phyloP scores from a whole-genome alignment of 2,888 invertebrate species.

The Cabera pusaria region DNA sequence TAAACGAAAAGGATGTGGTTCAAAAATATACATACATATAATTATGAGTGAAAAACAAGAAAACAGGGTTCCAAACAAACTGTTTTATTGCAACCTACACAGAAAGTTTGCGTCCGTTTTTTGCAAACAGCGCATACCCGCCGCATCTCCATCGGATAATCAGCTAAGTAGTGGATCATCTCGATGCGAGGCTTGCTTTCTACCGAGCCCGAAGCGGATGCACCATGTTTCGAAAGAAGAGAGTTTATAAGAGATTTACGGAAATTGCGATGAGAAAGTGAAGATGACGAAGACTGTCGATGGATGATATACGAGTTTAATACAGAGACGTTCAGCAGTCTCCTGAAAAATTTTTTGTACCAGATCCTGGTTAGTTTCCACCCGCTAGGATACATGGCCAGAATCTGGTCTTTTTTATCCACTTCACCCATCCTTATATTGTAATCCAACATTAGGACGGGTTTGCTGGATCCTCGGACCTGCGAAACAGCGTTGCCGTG shows the following conservation, averaged over 20 bases:
- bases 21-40: no score
- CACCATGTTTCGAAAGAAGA: no score
- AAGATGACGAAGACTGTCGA: conserved; percentile 2
- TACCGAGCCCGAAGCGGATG: no score
- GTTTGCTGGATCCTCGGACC: background rate
- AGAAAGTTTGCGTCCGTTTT: conserved; percentile 5
- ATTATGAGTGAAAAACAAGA: conserved; percentile 1
- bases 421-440: conserved; percentile 26
- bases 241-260: no score
- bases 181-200: no score
- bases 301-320: conserved; percentile 25
- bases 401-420: conserved; percentile 32
- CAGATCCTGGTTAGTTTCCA: conserved; percentile 28
- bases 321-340: conserved; percentile 23
- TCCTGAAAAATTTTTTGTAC: conserved; percentile 35
- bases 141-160: conserved; percentile 1
- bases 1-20: no score
- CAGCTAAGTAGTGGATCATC: no score
- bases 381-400: conserved; percentile 34
- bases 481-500: background rate
- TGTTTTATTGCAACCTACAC: conserved; percentile 10
- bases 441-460: conserved; percentile 25
- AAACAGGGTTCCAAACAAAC: conserved; percentile 10
- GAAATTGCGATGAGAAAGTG: conserved; percentile 11
- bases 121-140: conserved; percentile 7